Base-by-base conservation (phyloP, 1,140 invertebrate genomes). In the Protaetia brevitarsis region DNA sequence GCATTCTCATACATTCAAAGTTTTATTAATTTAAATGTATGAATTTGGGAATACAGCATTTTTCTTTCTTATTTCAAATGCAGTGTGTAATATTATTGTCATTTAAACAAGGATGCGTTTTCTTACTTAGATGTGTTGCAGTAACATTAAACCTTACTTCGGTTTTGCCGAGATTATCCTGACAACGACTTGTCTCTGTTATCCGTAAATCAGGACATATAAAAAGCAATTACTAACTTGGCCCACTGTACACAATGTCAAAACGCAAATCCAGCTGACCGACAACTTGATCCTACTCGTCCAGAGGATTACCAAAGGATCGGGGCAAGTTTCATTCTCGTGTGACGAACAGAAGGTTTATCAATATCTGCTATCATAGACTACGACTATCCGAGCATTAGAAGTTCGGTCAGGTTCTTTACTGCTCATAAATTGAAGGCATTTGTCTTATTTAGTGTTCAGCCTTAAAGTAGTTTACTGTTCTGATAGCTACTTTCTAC, bases 331-430 rank as follows among this genome's bases (percentile, higher is more conserved):
- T 66, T 64, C 37, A 61, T 56, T 61, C 62, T 62, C 61, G 62
- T 63, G 63, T 68, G 69, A 70, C 66, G 67, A 70, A 70, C 66
- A 66, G 66, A 45, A 66, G 67, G 67, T 71, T 68, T 71, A 71
- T 68, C 69, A 71, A 71, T 71, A 71, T 71, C 68, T 68, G 69
- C 67, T 63, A 71, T 71, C 69, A 68, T 65, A 66, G 69, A 71
- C 64, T 71, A 64, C 62, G 36, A 61, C 36, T 64, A 68, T 68
- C 66, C 63, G 28, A 30, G 58, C n/a, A 59, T 59, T 59, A 59
- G 57, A 59, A 59, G 57, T 59, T 59, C 57, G 57, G 57, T 59
- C 57, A 59, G 57, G 57, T 59, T 31, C 27, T 59, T 29, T 31
- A 31, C 57, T 59, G 57, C 2, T 59, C 57, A 59, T 59, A 59